Evolutionary conservation across 1,140 invertebrate genomes (phyloP).

Genomic region (Drosophila varians): DNA sequence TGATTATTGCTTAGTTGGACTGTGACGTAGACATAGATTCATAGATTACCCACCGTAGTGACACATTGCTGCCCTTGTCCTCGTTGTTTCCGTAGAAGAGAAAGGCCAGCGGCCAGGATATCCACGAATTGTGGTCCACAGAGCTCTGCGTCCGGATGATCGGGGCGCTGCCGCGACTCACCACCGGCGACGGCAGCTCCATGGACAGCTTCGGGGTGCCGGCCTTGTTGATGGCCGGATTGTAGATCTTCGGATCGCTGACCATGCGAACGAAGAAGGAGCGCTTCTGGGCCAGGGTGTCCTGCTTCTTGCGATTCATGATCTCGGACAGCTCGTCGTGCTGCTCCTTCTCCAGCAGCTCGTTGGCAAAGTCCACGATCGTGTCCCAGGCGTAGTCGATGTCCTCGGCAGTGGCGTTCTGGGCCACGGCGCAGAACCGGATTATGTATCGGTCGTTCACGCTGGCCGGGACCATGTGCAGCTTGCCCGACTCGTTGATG

Average conservation of each 20-base stretch:
- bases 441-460: slow-evolving; percentile 96
- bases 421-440: slow-evolving; percentile 96
- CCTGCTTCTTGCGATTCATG: slow-evolving; percentile 87
- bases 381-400: slow-evolving; percentile 96
- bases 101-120: slow-evolving; percentile 94
- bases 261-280: slow-evolving; percentile 99
- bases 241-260: slow-evolving; percentile 97
- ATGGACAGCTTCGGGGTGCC: slow-evolving; percentile 85
- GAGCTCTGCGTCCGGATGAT: slow-evolving; percentile 84
- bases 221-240: slow-evolving; percentile 92
- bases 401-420: slow-evolving; percentile 94
- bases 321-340: slow-evolving; percentile 89
- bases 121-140: slow-evolving; percentile 88
- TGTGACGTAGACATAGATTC: too few species aligned
- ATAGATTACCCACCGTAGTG: slow-evolving; percentile 90
- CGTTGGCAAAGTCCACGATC: slow-evolving; percentile 93
- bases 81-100: slow-evolving; percentile 90
- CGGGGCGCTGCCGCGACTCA: slow-evolving; percentile 84
- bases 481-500: slow-evolving; percentile 97
- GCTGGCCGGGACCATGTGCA: slow-evolving; percentile 98
- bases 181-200: slow-evolving; percentile 83
- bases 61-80: slow-evolving; percentile 88
- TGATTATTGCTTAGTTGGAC: not conserved
- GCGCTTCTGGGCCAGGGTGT: slow-evolving; percentile 93
- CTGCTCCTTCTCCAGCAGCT: slow-evolving; percentile 90